Evolutionary conservation across 2,797 vertebrate species (phyloP), one percentile per base, ranked within the genome.

Genomic region (Melanitta fusca): DNA sequence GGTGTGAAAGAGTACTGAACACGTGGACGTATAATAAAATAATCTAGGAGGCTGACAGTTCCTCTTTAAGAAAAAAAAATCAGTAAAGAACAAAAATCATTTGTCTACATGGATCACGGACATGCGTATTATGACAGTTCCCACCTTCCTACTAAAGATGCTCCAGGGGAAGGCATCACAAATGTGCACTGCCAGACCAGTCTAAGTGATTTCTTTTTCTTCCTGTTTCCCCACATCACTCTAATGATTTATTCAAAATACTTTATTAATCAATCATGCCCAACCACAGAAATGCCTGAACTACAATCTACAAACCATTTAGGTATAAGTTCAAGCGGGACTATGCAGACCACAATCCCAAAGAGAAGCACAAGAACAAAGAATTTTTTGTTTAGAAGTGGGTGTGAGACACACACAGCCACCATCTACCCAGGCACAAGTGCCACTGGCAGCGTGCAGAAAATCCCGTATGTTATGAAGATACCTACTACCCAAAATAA

Each of bases 191-290:
- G 17, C 34, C 71, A 85, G 88, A 87, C 6, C 58, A 58, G 64
- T 91, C 53, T 54, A 82, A 62, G 4, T 8, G 7, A 70, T 70
- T 88, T 61, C 6, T 60, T 54, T 80, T 61, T 54, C 80, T 54
- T 94, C 77, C 54, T 39, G 12, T 86, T 80, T 62, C 41, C 47
- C 47, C 56, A 58, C 24, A 43, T 2, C 24, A 56, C 47, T 91
- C 93, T 36, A 66, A 81, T 81, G 0, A 81, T 90, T 88, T 86
- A 86, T 79, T 93, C 8, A 91, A 94, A 91, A 79, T 51, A 57
- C 6, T 30, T 95, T 65, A 89, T 91, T 95, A 83, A 91, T 95
- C 81, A 77, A 93, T 75, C 58, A 88, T 39, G 51, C 24, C 74
- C 47, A 73, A 72, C 24, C 61, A 91, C 32, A 91, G 38, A 65